Base-by-base conservation (phyloP, 1,140 invertebrate genomes). In the Cecropterus lyciades region DNA sequence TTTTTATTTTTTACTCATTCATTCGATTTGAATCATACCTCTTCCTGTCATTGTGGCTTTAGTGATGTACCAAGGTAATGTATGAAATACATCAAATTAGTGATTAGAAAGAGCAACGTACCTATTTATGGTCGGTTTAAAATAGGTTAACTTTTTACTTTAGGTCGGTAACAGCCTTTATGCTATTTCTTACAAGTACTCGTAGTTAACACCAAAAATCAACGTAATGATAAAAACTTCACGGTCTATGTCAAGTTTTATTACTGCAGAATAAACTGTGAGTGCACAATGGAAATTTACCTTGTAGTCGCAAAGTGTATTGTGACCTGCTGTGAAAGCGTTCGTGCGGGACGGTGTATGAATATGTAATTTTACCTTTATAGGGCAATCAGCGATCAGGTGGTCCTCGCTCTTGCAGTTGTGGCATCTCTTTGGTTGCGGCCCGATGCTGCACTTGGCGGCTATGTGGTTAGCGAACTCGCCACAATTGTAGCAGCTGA, bases 391-490 rank as follows among this genome's bases (percentile, higher is more conserved):
- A 43, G 96, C 97, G 67, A 98, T 96, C 14, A 98, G 94, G 91
- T 98, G 97, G 69, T 96, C 96, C 72, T 95, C 95, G 60, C 95
- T 95, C 85, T 97, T 97, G 89, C 97, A 98, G 83, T 95, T 95
- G 87, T 98, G 97, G 87, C 97, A 98, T 75, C 96, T 93, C 92
- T 98, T 98, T 77, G 97, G 97, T 92, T 97, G 95, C 60, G 97
- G 97, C 11, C 96, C 97, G 82, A 96, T 92, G 63, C 94, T 95
- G 87, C 97, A 98, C 86, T 97, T 97, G 43, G 96, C 95, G 16
- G 97, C 97, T 81, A 98, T 96, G 87, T 98, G 97, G 89, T 97
- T 98, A 24, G 96, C 96, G 84, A 98, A 97, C 86, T 98, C 97
- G 5, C 97, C 97, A 83, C 97, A 98, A 85, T 98, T 98, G 89